Evolutionary conservation across 1,140 invertebrate species (phyloP).

Genomic region (Lordiphosa stackelbergi): DNA sequence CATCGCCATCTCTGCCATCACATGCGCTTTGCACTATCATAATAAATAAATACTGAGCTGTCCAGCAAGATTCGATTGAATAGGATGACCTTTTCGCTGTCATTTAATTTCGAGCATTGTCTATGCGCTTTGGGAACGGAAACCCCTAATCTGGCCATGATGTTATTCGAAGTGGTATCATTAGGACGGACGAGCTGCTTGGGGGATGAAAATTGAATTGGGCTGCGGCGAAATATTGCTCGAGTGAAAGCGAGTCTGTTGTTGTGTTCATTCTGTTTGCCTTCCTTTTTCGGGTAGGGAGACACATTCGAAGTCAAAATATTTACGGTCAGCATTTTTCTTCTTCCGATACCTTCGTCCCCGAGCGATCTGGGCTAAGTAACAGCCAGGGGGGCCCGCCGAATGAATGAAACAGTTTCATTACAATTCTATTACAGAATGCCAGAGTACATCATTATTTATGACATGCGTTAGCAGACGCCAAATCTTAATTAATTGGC

Average conservation of each 20-base stretch:
- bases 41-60: conserved; percentile 69
- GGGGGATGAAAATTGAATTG: conserved; percentile 57
- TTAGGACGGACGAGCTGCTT: conserved; percentile 35
- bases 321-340: conserved; percentile 73
- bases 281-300: conserved; percentile 18
- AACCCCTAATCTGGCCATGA: conserved; percentile 76
- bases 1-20: conserved; percentile 32
- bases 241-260: conserved; percentile 31
- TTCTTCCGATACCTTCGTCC: conserved; percentile 32
- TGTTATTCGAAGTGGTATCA: conserved; percentile 72
- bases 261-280: conserved; percentile 39
- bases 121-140: conserved; percentile 71
- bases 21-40: conserved; percentile 64
- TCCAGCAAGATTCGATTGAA: conserved; percentile 62
- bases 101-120: conserved; percentile 76
- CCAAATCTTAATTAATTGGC: conserved; percentile 45
- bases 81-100: conserved; percentile 72
- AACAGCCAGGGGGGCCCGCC: conserved; percentile 2
- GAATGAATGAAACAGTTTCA: conserved; percentile 41
- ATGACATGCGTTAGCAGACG: conserved; percentile 46
- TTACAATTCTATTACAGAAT: conserved; percentile 51
- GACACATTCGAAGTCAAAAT: conserved; percentile 63
- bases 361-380: conserved; percentile 5
- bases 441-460: conserved; percentile 46
- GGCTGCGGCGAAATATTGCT: conserved; percentile 26